These are phyloP conservation scores for Zaprionus tsacasi DNA, from an alignment of 1,140 invertebrate species.

Conservation along the genomic window DNA sequence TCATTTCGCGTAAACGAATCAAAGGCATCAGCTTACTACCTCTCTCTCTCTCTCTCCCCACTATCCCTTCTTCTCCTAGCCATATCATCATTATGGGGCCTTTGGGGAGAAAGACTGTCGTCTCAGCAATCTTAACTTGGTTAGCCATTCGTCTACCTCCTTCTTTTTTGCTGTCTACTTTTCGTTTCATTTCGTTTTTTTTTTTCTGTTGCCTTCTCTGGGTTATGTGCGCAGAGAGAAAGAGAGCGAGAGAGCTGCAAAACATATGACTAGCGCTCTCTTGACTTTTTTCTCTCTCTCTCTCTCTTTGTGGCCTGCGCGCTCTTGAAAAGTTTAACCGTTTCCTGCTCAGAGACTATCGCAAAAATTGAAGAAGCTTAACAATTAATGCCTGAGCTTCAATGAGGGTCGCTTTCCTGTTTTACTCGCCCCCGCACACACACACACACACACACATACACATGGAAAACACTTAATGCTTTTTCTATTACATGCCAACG, in stretches of 20 bases:
- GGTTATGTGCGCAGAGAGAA: constrained; percentile 71
- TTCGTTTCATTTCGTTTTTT: constrained; percentile 21
- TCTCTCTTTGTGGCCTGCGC: constrained; percentile 17
- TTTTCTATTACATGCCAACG: constrained; percentile 38
- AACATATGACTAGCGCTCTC: constrained; percentile 5
- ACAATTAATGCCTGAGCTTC: constrained; percentile 51
- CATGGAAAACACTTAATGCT: constrained; percentile 32
- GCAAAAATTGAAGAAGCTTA: constrained; percentile 43
- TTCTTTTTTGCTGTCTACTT: constrained; percentile 26
- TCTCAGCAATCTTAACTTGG: constrained; percentile 52
- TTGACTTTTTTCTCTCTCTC: constrained; percentile 4
- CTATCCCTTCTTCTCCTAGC: constrained; percentile 7
- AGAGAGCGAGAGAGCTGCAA: background rate
- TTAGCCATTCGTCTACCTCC: constrained; percentile 39
- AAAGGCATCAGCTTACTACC: constrained; percentile 1
- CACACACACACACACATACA: background rate
- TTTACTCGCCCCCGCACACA: constrained; percentile 43
- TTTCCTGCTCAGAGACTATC: constrained; percentile 50
- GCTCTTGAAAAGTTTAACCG: constrained; percentile 70
- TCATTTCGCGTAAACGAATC: constrained; percentile 14
- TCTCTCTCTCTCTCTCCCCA: background rate
- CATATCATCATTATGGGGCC: constrained; percentile 11
- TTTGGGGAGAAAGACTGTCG: constrained; percentile 15
- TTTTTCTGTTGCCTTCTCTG: constrained; percentile 71
- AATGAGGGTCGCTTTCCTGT: constrained; percentile 53